Base-by-base conservation (phyloP, 2,888 invertebrate species). In the Agrotis exclamationis region DNA sequence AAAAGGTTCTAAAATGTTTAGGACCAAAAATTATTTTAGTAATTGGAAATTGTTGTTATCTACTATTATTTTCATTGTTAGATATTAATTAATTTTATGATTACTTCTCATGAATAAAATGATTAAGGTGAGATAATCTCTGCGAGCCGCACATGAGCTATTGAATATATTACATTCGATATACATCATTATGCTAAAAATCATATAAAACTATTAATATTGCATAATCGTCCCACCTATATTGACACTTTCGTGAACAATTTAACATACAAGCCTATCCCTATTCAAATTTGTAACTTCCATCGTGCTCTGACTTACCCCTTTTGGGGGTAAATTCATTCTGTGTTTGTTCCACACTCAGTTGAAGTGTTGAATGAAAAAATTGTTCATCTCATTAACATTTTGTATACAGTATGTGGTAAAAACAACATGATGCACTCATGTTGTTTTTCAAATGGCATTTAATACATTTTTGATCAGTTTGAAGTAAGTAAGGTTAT, bases 241-340 rank as follows among this genome's bases (percentile, higher is more conserved):
- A 60, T 50, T 86, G 75, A 76, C 83, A 80, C 85, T 84, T 88
- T 86, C 88, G 77, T 79, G 78, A 68, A 84, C 89, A 88, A 83
- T 71, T 86, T 86, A 89, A 91, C 87, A 83, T 90, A 92, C 93
- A 86, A 86, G 83, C 91, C 89, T 94, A 95, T 85, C 75, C 93
- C 93, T 95, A 95, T 90, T 88, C 93, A 88, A 94, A 95, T 96
- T 96, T 96, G 96, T 95, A 95, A 94, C 95, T 92, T 95, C 92
- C 93, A 94, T 96, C 96, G 96, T 96, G 96, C 96, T 96, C 96
- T 96, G 96, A 90, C 86, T 90, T 90, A 90, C 90, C 88, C 86
- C 79, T 79, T 76, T 66, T 70, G 53, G 57, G 80, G 87, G 90
- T 90, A 90, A 93, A 92, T 85, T 87, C 88, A 85, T 88, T 87